Base-by-base conservation (phyloP, 2,888 invertebrate genomes). In the Drosophila picticornis region DNA sequence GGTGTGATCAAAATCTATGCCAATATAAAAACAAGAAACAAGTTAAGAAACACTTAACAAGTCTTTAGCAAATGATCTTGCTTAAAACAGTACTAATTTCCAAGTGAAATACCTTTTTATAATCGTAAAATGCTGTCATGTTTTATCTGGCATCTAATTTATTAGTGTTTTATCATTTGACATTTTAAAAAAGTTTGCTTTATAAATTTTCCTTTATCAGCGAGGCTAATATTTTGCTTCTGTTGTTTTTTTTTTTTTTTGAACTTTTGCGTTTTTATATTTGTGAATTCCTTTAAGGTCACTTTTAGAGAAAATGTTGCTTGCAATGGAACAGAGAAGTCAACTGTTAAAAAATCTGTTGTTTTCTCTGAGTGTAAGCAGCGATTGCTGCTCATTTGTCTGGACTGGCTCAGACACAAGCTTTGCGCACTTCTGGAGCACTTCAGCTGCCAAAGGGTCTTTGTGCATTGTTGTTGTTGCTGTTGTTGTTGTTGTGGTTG, bases 341-440 rank as follows among this genome's bases (percentile, higher is more conserved):
- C 4, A 27, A n/a, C 16, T 22, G 29, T 4, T 10, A 2, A 19
- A 7, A n/a, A 40, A 2, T 25, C 4, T 4, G 4, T 3, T 2
- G 11, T 56, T 81, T 81, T 78, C 48, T 57, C 60, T 29, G 60
- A 72, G 82, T 83, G 82, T 51, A 72, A 58, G 57, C 64, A 36
- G 56, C 68, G 71, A 52, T 68, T 57, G 85, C 88, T 87, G 90
- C 84, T 85, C 86, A 88, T 87, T 90, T 86, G 90, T 90, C 86
- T 90, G 85, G 75, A 77, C 61, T 58, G 73, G 74, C 88, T 85
- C 78, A 88, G 87, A 88, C 88, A 77, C 83, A 90, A 88, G 88
- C 81, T 83, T 82, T 86, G 90, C 87, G 90, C 88, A 88, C 87
- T 88, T 88, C 79, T 88, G 88, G 84, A 90, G 90, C 88, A 88